phyloP scores from a whole-genome alignment of 2,888 invertebrate species.

The Girardia tigrina region DNA sequence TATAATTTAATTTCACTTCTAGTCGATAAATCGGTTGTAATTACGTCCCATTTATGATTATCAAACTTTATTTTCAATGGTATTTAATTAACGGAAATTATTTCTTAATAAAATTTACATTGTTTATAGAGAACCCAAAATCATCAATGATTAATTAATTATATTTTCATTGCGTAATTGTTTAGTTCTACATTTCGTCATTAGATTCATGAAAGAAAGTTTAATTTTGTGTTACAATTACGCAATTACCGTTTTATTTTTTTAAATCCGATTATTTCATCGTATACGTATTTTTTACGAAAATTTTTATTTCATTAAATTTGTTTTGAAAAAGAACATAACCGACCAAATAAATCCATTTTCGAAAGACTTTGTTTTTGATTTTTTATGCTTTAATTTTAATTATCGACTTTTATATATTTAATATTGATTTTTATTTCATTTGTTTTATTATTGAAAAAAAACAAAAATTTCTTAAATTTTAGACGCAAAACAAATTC shows the following conservation, averaged over 20 bases:
- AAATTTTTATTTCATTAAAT: too few relatives aligned
- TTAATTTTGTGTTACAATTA: neutral
- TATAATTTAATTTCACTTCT: neutral
- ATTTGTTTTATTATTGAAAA: neutral
- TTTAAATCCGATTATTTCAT: neutral
- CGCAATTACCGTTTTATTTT: neutral
- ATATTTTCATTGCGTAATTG: neutral
- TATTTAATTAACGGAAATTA: too few relatives aligned
- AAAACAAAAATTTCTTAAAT: neutral
- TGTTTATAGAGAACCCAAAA: too few relatives aligned
- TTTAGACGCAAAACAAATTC: constrained; percentile 13
- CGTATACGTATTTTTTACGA: too few relatives aligned
- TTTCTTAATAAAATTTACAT: too few relatives aligned
- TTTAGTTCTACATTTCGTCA: neutral
- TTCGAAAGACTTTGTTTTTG: too few relatives aligned
- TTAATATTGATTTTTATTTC: neutral
- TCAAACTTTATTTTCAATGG: neutral
- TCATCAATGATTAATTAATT: neutral
- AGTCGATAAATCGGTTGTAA: too few relatives aligned
- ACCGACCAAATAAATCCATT: too few relatives aligned
- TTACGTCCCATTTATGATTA: neutral
- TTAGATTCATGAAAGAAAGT: too few relatives aligned
- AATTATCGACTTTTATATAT: neutral
- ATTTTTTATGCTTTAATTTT: too few relatives aligned
- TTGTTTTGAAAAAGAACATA: too few relatives aligned